Evolutionary conservation across 2,113 vertebrate species (phyloP), one percentile per base, ranked within the genome.

Genomic region (Pomatorhinus ruficollis): DNA sequence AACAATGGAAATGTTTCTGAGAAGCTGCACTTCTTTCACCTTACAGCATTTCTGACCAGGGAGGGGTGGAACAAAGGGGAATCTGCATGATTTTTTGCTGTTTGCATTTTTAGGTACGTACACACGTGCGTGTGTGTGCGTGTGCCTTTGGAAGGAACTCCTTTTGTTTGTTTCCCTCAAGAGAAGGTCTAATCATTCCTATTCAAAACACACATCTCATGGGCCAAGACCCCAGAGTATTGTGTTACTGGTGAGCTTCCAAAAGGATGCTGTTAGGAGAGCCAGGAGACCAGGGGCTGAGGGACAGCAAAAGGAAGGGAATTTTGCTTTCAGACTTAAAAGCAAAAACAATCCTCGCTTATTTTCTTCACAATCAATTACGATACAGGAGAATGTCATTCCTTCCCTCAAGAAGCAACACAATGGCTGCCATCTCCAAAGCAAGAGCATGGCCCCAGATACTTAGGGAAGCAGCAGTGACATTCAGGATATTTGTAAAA

Each of bases 401-500:
- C 79, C 47, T 82, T 47, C 78, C 60, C 84, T 93, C 70, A 49
- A 93, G 79, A 83, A 54, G 42, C 78, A 79, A 14, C 23, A 2
- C 40, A 75, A 40, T 30, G 39, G 70, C 70, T 39, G 31, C 66
- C 1, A 3, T 33, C 33, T 66, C 59, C 40, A 16, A 59, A 87
- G 92, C n/a, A 37, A 88, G 85, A 74, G 42, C 39, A 4, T 40
- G 66, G 50, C 82, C 63, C 35, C 50, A 71, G 85, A 70, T 92
- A 93, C 66, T 90, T 40, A 60, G 64, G 82, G 64, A 93, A 91
- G 63, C 35, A 54, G 56, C 4, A 1, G 0, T 94, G 93, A 97
- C 63, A 86, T 83, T 85, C 89, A 64, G 77, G 94, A 52, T 95
- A 83, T 91, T 77, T 89, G 63, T 86, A 76, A 94, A 91, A 87